Base-by-base conservation (phyloP, 2,113 vertebrate species). In the Heterocephalus glaber region DNA sequence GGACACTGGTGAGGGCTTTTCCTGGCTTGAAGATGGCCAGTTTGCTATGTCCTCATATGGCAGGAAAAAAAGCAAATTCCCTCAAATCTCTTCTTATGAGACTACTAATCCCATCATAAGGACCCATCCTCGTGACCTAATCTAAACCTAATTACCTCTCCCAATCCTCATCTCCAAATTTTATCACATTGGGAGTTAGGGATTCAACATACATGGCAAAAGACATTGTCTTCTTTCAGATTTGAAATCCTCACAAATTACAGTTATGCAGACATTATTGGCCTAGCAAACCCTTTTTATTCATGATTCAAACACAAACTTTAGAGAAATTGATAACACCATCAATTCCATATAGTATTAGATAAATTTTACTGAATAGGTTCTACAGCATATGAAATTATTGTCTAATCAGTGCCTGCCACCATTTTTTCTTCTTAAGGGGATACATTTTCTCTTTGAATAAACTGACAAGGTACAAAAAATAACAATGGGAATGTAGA, bases 281-380 rank as follows among this genome's bases (percentile, higher is more conserved):
- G 72, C 30, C 8, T 82, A 44, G 35, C 20, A 84, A 81, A 65
- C 30, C 14, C 14, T 86, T 95, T 91, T 82, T 82, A 82, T 83
- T 94, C 38, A 22, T 52, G 58, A 10, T 89, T 10, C 79, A 93
- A 85, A 96, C 74, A 66, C 24, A 95, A 87, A 90, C 65, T 61
- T 76, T 54, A 79, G 70, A 61, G 35, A 81, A 86, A 56, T 90
- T 82, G 8, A 30, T 80, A 90, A 72, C 17, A 80, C 30, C 24
- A 76, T 63, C 86, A 61, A 89, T 61, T 65, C 35, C 20, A 24
- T 44, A 76, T 13, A 76, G 41, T 47, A 56, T 63, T 66, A n/a
- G 77, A 33, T 87, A 88, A 41, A 81, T 82, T 77, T 92, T 80
- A 90, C 60, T 65, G 30, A 76, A 44, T 58, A 54, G 44, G 61